Evolutionary conservation across 1,140 invertebrate species (phyloP).

Genomic region (Matsumurasca onukii): DNA sequence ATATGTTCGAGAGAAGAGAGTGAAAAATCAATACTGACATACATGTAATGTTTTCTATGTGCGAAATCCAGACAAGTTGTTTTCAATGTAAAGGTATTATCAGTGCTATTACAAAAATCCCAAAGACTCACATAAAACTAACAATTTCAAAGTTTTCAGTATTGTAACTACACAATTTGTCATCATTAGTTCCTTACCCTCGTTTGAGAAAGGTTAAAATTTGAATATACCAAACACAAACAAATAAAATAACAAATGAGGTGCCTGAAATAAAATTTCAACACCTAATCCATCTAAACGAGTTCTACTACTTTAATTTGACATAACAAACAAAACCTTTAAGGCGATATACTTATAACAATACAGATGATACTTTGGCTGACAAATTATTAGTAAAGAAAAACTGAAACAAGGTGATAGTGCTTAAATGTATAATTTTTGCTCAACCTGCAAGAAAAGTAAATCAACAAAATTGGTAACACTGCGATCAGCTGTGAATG

Average conservation of each 20-base stretch:
- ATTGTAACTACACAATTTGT: no score
- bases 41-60: no score
- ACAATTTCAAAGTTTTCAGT: no score
- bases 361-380: not conserved
- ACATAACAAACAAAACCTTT: not conserved
- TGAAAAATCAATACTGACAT: no score
- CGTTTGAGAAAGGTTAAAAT: not conserved
- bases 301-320: no score
- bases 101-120: no score
- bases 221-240: not conserved
- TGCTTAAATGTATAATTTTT: not conserved
- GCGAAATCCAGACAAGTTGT: no score
- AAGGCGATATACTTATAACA: not conserved
- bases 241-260: not conserved
- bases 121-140: no score
- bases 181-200: no score
- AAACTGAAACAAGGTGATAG: not conserved
- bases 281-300: not conserved
- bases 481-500: not conserved
- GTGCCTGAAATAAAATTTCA: not conserved
- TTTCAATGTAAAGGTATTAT: no score
- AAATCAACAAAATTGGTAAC: slow-evolving; percentile 10
- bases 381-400: not conserved
- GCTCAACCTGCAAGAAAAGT: not conserved
- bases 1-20: no score